Conservation (phyloP, 2,888 invertebrate genomes). For the Biston betularia region DNA sequence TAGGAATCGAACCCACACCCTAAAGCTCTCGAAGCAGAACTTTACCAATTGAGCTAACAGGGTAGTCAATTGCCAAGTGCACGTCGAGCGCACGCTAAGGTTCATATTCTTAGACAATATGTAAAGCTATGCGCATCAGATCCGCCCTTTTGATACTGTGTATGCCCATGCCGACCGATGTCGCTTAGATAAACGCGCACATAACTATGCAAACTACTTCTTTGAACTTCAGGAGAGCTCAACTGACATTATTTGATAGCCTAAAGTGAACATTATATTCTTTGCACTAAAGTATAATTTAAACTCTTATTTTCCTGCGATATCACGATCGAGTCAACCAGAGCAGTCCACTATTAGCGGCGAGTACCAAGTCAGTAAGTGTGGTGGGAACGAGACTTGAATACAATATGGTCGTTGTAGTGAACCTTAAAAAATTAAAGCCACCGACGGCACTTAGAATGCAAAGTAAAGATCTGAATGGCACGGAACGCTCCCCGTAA, state of each 20-base stretch:
- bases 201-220: slow-evolving; percentile 82
- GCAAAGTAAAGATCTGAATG: slow-evolving; percentile 80
- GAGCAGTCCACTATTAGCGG: slow-evolving; percentile 74
- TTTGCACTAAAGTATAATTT: slow-evolving; percentile 53
- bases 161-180: slow-evolving; percentile 66
- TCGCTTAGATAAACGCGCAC: slow-evolving; percentile 80
- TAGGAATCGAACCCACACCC: too few species aligned
- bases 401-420: slow-evolving; percentile 76
- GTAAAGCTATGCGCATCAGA: neutral
- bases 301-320: slow-evolving; percentile 40
- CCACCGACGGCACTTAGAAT: slow-evolving; percentile 74
- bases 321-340: slow-evolving; percentile 50
- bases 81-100: too few species aligned
- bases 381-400: slow-evolving; percentile 78
- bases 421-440: slow-evolving; percentile 79
- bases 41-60: too few species aligned
- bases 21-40: too few species aligned
- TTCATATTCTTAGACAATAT: neutral
- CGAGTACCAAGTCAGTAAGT: slow-evolving; percentile 72
- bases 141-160: slow-evolving; percentile 13
- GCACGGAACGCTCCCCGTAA: slow-evolving; percentile 67
- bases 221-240: slow-evolving; percentile 49
- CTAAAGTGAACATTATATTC: slow-evolving; percentile 59
- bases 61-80: too few species aligned
- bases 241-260: slow-evolving; percentile 48